Percentiles rank a stretch among this genome's conserved stretches.
Conservation (phyloP, 2,888 invertebrate genomes). For the Tipula helvola region DNA sequence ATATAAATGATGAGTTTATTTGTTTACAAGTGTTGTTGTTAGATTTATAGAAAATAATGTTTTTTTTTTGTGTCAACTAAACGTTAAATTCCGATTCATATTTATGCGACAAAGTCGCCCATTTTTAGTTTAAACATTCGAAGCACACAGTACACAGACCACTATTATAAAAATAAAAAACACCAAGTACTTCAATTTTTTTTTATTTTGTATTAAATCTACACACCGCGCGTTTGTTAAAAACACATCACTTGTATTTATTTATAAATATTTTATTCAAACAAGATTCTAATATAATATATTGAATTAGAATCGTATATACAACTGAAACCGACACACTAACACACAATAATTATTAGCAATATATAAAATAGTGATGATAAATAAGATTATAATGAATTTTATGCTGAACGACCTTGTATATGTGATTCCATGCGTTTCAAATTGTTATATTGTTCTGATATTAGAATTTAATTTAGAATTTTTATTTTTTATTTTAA, state of each 20-base stretch:
- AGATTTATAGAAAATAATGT: neutral
- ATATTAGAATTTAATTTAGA: slow-evolving; percentile 7
- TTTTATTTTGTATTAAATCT: neutral
- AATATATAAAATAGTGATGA: neutral
- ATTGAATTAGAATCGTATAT: neutral
- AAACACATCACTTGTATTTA: neutral
- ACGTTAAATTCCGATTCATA: neutral
- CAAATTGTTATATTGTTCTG: slow-evolving; percentile 16
- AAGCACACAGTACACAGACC: neutral
- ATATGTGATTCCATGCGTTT: slow-evolving; percentile 27
- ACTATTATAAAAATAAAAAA: neutral
- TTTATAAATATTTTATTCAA: slow-evolving; percentile 5
- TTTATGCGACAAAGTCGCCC: slow-evolving; percentile 10
- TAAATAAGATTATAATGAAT: neutral
- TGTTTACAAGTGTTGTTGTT: neutral
- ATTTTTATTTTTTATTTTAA: neutral
- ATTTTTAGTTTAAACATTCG: slow-evolving; percentile 7
- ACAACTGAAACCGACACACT: neutral
- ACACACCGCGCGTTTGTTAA: neutral
- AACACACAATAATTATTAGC: slow-evolving; percentile 1
- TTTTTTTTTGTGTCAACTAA: neutral
- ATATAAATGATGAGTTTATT: neutral
- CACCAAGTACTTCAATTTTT: neutral
- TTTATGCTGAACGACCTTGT: slow-evolving; percentile 32
- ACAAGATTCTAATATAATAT: neutral